These are phyloP conservation scores for Nemoura dubitans DNA, from an alignment of 2,888 invertebrate genomes.

Conservation along the genomic window DNA sequence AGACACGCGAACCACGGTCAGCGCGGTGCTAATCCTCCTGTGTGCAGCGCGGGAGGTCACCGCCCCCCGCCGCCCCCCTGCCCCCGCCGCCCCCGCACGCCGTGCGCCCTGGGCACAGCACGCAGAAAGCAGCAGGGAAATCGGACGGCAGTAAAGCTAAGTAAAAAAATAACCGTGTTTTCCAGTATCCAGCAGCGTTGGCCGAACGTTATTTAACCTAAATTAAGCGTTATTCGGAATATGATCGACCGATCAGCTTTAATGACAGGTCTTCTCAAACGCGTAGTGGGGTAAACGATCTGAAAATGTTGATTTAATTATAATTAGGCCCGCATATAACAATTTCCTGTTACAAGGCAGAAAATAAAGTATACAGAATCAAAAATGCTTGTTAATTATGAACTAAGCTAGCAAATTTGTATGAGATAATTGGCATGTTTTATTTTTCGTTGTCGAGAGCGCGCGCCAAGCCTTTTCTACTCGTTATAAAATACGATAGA, in stretches of 20 bases:
- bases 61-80: neutral
- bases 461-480: neutral
- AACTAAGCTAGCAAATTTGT: neutral
- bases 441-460: neutral
- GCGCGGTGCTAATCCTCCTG: neutral
- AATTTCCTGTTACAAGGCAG: neutral
- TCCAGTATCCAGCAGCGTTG: neutral
- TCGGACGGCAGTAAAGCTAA: neutral
- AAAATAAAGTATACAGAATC: neutral
- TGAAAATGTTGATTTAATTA: neutral
- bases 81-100: neutral
- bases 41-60: constrained; percentile 14
- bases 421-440: neutral
- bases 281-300: neutral
- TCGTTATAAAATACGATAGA: neutral
- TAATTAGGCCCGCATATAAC: neutral
- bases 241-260: neutral
- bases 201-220: neutral
- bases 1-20: constrained; percentile 24
- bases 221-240: neutral
- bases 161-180: neutral
- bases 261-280: neutral
- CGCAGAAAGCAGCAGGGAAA: neutral
- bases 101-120: neutral
- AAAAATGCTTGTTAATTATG: neutral